Percentiles rank a stretch among this genome's conserved stretches.
Conservation (phyloP, 2,888 invertebrate genomes). For the Teinopalpus imperialis region DNA sequence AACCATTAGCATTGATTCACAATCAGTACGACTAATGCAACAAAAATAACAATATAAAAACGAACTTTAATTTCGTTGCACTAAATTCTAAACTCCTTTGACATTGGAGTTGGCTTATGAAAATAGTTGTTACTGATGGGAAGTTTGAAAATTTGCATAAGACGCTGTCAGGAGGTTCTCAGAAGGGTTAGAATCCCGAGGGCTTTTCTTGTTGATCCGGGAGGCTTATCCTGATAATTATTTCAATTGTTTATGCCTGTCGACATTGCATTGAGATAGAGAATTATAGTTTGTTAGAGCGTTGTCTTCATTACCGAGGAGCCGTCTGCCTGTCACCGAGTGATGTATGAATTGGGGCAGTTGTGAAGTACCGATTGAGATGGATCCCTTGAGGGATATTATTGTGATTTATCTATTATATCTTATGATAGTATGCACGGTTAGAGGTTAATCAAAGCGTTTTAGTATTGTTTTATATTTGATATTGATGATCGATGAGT, state of each 20-base stretch:
- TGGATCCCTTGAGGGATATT: slow-evolving; percentile 49
- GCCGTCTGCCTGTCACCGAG: slow-evolving; percentile 53
- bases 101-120: slow-evolving; percentile 24
- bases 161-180: slow-evolving; percentile 69
- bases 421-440: slow-evolving; percentile 9
- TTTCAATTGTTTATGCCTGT: slow-evolving; percentile 82
- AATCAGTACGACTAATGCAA: slow-evolving; percentile 35
- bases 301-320: slow-evolving; percentile 69
- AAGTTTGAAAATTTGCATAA: slow-evolving; percentile 79
- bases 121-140: slow-evolving; percentile 38
- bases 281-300: slow-evolving; percentile 78
- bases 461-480: no score
- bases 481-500: no score
- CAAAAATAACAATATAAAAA: slow-evolving; percentile 25
- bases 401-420: slow-evolving; percentile 39
- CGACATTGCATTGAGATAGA: slow-evolving; percentile 79
- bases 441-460: no score
- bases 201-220: slow-evolving; percentile 71
- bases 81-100: slow-evolving; percentile 31
- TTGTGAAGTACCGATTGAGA: slow-evolving; percentile 51
- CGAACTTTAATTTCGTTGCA: neutral
- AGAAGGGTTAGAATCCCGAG: slow-evolving; percentile 78
- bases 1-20: slow-evolving; percentile 49
- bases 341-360: slow-evolving; percentile 60
- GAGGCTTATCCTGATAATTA: slow-evolving; percentile 80